Conservation (phyloP, 2,113 vertebrate genomes). For the Esox niger region DNA sequence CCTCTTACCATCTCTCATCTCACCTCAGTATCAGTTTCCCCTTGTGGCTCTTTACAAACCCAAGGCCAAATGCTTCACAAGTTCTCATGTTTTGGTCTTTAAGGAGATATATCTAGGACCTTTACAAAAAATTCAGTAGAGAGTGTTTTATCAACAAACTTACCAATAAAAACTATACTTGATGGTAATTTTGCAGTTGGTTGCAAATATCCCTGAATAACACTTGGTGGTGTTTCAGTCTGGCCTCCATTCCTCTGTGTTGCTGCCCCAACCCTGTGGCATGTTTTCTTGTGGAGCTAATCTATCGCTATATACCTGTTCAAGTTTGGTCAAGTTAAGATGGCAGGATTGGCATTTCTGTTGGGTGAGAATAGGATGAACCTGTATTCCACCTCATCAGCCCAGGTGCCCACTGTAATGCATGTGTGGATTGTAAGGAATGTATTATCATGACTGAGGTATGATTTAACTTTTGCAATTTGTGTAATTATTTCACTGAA, state of each 20-base stretch:
- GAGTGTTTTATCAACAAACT: conserved; percentile 26
- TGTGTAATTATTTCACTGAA: no score
- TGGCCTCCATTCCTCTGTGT: not conserved
- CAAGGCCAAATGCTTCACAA: conserved; percentile 1
- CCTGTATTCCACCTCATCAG: not conserved
- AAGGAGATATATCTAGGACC: conserved; percentile 2
- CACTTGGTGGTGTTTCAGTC: conserved; percentile 29
- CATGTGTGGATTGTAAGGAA: no score
- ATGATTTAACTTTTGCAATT: no score
- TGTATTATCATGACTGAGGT: no score
- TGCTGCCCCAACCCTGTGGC: not conserved
- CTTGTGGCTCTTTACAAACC: conserved; percentile 40
- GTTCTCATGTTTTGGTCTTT: conserved; percentile 28
- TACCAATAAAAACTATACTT: conserved; percentile 32
- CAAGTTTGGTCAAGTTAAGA: not conserved
- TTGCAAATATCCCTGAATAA: conserved; percentile 30
- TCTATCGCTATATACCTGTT: not conserved
- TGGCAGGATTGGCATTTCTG: not conserved
- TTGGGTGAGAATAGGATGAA: not conserved
- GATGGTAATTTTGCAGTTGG: conserved; percentile 28
- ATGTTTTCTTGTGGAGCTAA: not conserved
- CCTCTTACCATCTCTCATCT: conserved; percentile 27
- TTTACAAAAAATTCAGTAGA: conserved; percentile 25
- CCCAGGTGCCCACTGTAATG: not conserved
- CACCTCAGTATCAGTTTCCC: conserved; percentile 20